Conservation (phyloP, 2,797 vertebrate species). For the Hylomyscus alleni region DNA sequence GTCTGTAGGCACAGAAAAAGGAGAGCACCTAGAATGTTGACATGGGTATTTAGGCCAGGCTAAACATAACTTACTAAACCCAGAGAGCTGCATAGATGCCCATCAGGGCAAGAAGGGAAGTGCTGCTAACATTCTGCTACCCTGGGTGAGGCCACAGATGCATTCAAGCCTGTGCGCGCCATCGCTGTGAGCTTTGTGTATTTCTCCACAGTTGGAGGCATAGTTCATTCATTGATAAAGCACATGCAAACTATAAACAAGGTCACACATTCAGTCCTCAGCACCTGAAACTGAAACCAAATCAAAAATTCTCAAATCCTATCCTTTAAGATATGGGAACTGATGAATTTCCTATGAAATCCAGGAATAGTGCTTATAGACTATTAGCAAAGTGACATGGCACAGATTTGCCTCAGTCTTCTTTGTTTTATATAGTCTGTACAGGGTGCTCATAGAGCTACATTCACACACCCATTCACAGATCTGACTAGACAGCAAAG, state of each 20-base stretch:
- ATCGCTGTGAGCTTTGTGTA: neutral
- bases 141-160: neutral
- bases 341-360: neutral
- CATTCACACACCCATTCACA: neutral
- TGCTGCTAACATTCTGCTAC: neutral
- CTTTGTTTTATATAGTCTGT: neutral
- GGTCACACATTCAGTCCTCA: neutral
- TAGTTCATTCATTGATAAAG: neutral
- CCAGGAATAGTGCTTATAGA: neutral
- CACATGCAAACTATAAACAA: neutral
- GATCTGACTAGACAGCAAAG: neutral
- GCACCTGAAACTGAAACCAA: neutral
- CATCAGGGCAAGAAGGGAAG: neutral
- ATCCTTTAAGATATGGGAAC: neutral
- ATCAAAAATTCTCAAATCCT: neutral
- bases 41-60: neutral
- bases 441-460: neutral
- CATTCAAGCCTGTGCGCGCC: neutral
- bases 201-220: neutral
- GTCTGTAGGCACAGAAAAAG: neutral
- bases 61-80: neutral
- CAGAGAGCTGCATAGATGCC: neutral
- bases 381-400: neutral
- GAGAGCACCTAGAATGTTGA: neutral
- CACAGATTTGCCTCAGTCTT: neutral